These are phyloP conservation scores for Oxygymnocypris stewartii DNA, from an alignment of 2,113 vertebrate genomes.

Conservation along the genomic window DNA sequence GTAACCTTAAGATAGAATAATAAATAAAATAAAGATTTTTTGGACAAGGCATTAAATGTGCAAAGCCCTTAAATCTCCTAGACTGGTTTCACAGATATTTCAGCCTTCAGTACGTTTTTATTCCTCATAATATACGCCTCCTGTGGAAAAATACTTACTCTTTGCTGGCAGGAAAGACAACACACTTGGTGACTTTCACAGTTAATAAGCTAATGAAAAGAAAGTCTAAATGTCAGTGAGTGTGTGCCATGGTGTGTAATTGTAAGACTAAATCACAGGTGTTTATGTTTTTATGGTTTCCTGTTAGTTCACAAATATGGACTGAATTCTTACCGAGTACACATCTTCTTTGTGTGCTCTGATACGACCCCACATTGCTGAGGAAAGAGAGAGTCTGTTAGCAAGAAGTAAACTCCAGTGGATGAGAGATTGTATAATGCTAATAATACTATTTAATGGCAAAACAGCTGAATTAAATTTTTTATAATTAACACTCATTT, in stretches of 20 bases:
- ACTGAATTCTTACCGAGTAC: conserved; percentile 84
- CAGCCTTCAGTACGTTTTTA: neutral
- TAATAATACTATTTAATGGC: neutral
- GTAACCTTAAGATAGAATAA: neutral
- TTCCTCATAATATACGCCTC: neutral
- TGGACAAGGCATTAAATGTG: neutral
- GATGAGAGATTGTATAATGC: neutral
- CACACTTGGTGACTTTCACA: neutral
- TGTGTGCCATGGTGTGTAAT: neutral
- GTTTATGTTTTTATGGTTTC: neutral
- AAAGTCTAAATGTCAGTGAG: neutral
- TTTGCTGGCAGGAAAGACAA: neutral
- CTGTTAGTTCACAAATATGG: neutral
- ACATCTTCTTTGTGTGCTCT: conserved; percentile 99
- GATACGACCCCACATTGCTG: conserved; percentile 98
- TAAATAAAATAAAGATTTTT: neutral
- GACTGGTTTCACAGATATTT: neutral
- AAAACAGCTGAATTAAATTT: neutral
- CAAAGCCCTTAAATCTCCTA: neutral
- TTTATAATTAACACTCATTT: neutral
- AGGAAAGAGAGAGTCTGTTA: conserved; percentile 44
- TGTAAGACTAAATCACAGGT: neutral
- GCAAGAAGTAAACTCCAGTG: neutral
- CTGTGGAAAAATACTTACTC: conserved; percentile 4
- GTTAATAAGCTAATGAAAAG: neutral